Evolutionary conservation across 2,113 vertebrate genomes (phyloP).

Genomic region (Podilymbus podiceps): DNA sequence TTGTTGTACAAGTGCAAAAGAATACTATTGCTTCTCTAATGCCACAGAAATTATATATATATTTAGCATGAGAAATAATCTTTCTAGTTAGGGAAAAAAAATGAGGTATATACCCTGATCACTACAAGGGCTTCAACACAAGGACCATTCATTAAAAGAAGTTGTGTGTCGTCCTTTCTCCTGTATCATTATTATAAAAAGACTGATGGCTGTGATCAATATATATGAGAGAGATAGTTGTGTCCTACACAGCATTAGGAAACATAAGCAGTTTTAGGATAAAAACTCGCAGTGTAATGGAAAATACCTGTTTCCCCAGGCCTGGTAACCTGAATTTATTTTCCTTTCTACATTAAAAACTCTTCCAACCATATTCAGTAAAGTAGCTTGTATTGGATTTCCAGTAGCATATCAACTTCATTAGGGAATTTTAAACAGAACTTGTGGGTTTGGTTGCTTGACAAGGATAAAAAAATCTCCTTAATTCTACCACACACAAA

Average conservation of each 20-base stretch:
- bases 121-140: background rate
- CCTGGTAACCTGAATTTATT: background rate
- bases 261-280: background rate
- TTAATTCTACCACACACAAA: background rate
- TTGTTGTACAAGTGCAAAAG: conserved; percentile 17
- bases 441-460: background rate
- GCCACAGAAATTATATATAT: background rate
- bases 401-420: background rate
- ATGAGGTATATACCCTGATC: background rate
- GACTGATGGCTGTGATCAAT: background rate
- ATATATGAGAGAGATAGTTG: background rate
- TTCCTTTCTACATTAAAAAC: background rate
- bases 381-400: background rate
- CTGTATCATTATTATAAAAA: background rate
- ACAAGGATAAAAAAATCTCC: background rate
- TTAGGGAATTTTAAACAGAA: background rate
- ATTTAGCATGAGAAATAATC: background rate
- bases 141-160: background rate
- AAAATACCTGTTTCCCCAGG: background rate
- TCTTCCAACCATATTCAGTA: background rate
- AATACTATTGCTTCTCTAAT: background rate
- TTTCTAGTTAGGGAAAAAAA: background rate
- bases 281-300: background rate
- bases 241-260: background rate
- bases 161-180: background rate